These are phyloP conservation scores for Xenops minutus DNA, from an alignment of 2,797 vertebrate genomes.

Conservation along the genomic window DNA sequence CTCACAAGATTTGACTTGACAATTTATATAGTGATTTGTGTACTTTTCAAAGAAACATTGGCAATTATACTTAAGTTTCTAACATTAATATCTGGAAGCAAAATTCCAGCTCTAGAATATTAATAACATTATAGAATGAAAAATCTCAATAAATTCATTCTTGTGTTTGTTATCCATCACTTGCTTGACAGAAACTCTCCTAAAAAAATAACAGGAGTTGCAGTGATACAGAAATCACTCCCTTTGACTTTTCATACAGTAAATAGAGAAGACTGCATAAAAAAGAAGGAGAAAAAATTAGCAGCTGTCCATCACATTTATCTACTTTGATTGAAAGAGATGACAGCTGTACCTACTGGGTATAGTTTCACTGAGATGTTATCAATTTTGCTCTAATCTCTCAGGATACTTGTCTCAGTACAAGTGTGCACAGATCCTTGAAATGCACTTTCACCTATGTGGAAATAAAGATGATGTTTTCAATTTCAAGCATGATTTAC, in stretches of 20 bases:
- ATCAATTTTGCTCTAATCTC: background rate
- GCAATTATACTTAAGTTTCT: background rate
- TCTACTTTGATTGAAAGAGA: background rate
- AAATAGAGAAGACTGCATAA: background rate
- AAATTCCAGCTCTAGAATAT: background rate
- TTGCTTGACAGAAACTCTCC: background rate
- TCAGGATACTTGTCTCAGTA: background rate
- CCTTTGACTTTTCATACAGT: background rate
- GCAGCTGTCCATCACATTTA: background rate
- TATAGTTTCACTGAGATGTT: background rate
- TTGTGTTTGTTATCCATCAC: background rate
- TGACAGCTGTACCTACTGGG: background rate
- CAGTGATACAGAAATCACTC: background rate
- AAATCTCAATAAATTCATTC: background rate
- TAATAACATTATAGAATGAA: background rate
- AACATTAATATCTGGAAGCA: background rate
- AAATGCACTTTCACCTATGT: background rate
- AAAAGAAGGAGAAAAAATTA: background rate
- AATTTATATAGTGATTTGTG: background rate
- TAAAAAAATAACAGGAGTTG: background rate
- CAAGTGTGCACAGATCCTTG: background rate
- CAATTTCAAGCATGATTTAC: background rate
- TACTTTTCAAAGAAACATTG: background rate
- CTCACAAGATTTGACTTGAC: background rate
- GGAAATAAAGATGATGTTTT: background rate